These are phyloP conservation scores for Cheilosia variabilis DNA, from an alignment of 2,888 invertebrate genomes.

Conservation along the genomic window DNA sequence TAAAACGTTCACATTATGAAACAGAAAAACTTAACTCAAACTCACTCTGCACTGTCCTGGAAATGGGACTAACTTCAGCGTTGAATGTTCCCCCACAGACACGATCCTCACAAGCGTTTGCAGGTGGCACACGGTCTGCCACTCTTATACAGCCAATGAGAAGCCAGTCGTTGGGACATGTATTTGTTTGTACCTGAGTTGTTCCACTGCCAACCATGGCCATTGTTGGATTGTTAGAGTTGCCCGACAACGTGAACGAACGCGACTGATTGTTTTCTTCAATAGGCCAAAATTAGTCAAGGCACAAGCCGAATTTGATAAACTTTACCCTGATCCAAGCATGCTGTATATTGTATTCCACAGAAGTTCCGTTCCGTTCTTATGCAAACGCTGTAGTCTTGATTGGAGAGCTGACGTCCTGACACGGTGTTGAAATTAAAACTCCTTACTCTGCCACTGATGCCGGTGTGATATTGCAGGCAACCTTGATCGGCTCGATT, in stretches of 20 bases:
- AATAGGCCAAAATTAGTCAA: slow-evolving; percentile 75
- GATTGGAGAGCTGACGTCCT: slow-evolving; percentile 93
- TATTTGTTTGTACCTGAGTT: slow-evolving; percentile 87
- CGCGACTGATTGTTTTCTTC: slow-evolving; percentile 89
- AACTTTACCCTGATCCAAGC: slow-evolving; percentile 87
- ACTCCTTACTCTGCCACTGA: slow-evolving; percentile 91
- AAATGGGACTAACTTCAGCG: slow-evolving; percentile 88
- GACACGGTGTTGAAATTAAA: slow-evolving; percentile 92
- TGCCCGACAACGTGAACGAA: slow-evolving; percentile 91
- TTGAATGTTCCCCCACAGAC: slow-evolving; percentile 93
- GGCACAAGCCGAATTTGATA: not conserved
- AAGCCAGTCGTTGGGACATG: slow-evolving; percentile 91
- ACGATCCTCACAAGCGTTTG: slow-evolving; percentile 89
- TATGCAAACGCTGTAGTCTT: slow-evolving; percentile 94
- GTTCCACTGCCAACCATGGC: slow-evolving; percentile 89
- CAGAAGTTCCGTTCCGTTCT: slow-evolving; percentile 94
- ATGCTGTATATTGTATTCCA: slow-evolving; percentile 92
- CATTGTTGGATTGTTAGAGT: slow-evolving; percentile 88
- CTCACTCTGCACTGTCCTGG: slow-evolving; percentile 90
- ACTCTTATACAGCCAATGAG: slow-evolving; percentile 89
- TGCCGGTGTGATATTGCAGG: slow-evolving; percentile 85
- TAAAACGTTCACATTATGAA: slow-evolving; percentile 6
- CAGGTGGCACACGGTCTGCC: slow-evolving; percentile 84
- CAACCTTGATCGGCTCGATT: slow-evolving; percentile 85
- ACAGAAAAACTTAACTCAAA: slow-evolving; percentile 71